These are phyloP conservation scores for Palythoa heliodiscus DNA, from an alignment of 92 coral and sea anemone genomes.

Conservation along the genomic window DNA sequence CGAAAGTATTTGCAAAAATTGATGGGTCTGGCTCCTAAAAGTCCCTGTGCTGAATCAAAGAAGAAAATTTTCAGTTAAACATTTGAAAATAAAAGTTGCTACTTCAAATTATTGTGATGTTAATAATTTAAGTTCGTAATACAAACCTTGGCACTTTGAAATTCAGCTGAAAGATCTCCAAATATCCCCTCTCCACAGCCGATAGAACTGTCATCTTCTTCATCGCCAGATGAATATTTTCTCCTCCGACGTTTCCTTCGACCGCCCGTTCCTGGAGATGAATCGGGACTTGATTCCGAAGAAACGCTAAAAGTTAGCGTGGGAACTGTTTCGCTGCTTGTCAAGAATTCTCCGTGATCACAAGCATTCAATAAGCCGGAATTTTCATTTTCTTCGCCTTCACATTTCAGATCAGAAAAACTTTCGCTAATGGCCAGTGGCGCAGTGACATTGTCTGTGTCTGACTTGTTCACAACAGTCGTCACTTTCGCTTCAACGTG, in stretches of 20 bases:
- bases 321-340: constrained; percentile 30
- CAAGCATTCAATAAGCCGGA: constrained; percentile 32
- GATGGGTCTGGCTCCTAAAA: background rate
- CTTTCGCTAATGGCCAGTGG: constrained; percentile 40
- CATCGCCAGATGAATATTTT: constrained; percentile 14
- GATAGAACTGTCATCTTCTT: constrained; percentile 27
- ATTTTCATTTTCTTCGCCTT: constrained; percentile 37
- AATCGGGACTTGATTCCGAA: constrained; percentile 33
- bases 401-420: constrained; percentile 37
- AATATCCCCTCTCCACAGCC: constrained; percentile 45
- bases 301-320: constrained; percentile 32
- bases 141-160: constrained; percentile 48
- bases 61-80: constrained; percentile 1
- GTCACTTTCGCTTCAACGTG: constrained; percentile 27
- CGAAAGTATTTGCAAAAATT: background rate
- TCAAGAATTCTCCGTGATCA: constrained; percentile 27
- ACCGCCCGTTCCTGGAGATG: constrained; percentile 25
- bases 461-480: background rate
- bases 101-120: background rate
- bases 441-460: constrained; percentile 20
- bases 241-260: constrained; percentile 9
- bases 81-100: background rate
- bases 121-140: constrained; percentile 31
- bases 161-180: constrained; percentile 42
- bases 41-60: background rate